phyloP scores from a whole-genome alignment of 1,140 invertebrate genomes.

The Drosophila subobscura region DNA sequence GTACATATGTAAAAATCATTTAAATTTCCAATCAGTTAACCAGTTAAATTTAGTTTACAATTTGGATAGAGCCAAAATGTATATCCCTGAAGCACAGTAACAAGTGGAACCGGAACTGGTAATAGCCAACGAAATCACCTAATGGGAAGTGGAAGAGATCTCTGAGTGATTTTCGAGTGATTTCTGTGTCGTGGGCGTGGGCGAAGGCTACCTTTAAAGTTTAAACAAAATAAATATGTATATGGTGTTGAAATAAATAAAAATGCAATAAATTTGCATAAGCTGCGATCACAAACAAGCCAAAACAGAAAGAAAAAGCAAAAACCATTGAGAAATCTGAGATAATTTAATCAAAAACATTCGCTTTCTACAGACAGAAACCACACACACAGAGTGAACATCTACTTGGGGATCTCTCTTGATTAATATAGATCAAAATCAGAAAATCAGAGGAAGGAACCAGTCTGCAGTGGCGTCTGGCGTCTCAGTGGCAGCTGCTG shows the following conservation, averaged over 20 bases:
- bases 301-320: not conserved
- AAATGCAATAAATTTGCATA: slow-evolving; percentile 57
- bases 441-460: slow-evolving; percentile 38
- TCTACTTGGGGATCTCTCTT: slow-evolving; percentile 37
- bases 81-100: too few relatives aligned
- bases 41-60: too few relatives aligned
- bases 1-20: too few relatives aligned
- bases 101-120: too few relatives aligned
- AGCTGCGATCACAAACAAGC: slow-evolving; percentile 7
- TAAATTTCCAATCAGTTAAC: too few relatives aligned
- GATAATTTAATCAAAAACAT: slow-evolving; percentile 51
- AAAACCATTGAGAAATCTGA: slow-evolving; percentile 20
- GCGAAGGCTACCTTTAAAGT: slow-evolving; percentile 19
- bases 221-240: slow-evolving; percentile 15
- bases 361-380: slow-evolving; percentile 34
- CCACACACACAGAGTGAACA: not conserved
- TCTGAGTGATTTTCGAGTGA: too few relatives aligned
- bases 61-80: too few relatives aligned
- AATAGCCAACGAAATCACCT: too few relatives aligned
- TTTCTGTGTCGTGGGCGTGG: not conserved
- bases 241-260: slow-evolving; percentile 26
- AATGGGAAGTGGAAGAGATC: too few relatives aligned
- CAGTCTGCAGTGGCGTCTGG: slow-evolving; percentile 71
- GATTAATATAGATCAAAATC: slow-evolving; percentile 80
- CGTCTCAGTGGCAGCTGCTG: slow-evolving; percentile 31